These are phyloP conservation scores for Diabrotica balteata DNA, from an alignment of 2,888 invertebrate genomes.

Conservation along the genomic window DNA sequence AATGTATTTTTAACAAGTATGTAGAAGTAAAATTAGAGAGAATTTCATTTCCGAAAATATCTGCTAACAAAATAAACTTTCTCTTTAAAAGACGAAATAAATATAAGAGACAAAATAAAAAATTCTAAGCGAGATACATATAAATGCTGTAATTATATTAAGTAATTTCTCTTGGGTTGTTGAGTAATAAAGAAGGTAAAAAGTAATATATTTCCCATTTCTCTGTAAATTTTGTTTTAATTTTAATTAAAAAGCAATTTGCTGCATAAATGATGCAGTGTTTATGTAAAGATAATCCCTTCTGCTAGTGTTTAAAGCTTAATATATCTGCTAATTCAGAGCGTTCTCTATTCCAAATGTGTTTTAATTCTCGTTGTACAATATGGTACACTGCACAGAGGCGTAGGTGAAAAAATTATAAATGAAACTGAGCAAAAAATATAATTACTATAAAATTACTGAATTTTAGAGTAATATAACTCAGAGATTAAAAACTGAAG, in stretches of 20 bases:
- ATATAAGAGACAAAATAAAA: too few species aligned
- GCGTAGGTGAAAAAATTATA: neutral
- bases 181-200: constrained; percentile 7
- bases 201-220: constrained; percentile 11
- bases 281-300: constrained; percentile 51
- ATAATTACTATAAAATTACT: neutral
- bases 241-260: constrained; percentile 47
- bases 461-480: neutral
- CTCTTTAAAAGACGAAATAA: too few species aligned
- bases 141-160: neutral
- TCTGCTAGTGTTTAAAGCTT: constrained; percentile 38
- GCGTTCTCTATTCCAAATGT: constrained; percentile 38
- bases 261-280: constrained; percentile 44
- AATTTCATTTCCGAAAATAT: too few species aligned
- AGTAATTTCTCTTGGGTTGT: constrained; percentile 2
- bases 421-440: neutral
- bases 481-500: too few species aligned
- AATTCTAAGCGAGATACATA: too few species aligned
- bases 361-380: constrained; percentile 31
- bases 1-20: too few species aligned
- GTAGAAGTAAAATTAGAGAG: too few species aligned
- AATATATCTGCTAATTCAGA: constrained; percentile 42
- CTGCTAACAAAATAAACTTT: too few species aligned
- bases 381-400: constrained; percentile 13
- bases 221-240: constrained; percentile 28